These are phyloP conservation scores for Penaeus monodon DNA, from an alignment of 2,888 invertebrate species.

Conservation along the genomic window DNA sequence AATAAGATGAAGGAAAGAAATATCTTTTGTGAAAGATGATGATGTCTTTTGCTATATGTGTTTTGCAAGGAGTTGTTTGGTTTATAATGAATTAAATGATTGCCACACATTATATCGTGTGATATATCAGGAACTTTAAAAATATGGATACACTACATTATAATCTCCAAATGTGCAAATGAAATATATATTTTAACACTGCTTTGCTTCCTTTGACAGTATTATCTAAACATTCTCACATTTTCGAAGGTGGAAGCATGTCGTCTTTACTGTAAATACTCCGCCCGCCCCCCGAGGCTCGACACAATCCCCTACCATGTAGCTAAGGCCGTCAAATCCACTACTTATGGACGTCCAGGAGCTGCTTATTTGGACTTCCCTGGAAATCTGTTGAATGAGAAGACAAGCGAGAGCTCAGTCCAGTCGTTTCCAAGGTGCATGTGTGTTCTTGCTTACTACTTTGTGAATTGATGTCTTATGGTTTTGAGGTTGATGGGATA, in stretches of 20 bases:
- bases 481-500: no score
- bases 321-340: slow-evolving; percentile 88
- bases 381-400: slow-evolving; percentile 75
- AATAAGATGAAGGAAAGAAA: no score
- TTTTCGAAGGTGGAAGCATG: slow-evolving; percentile 80
- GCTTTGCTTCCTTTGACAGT: no score
- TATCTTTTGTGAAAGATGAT: no score
- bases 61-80: no score
- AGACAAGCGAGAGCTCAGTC: slow-evolving; percentile 17
- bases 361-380: slow-evolving; percentile 92
- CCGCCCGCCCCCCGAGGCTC: slow-evolving; percentile 86
- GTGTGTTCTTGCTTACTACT: not conserved
- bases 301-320: slow-evolving; percentile 88
- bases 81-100: no score
- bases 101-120: no score
- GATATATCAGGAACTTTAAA: no score
- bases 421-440: slow-evolving; percentile 33
- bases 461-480: no score
- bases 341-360: slow-evolving; percentile 85
- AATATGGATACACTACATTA: not conserved
- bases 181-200: no score
- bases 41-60: no score
- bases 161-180: not conserved
- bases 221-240: no score
- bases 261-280: slow-evolving; percentile 91